Evolutionary conservation across 92 coral and sea anemone genomes (phyloP), one percentile per base, ranked within the genome.

Genomic region (Pocillopora meandrina): DNA sequence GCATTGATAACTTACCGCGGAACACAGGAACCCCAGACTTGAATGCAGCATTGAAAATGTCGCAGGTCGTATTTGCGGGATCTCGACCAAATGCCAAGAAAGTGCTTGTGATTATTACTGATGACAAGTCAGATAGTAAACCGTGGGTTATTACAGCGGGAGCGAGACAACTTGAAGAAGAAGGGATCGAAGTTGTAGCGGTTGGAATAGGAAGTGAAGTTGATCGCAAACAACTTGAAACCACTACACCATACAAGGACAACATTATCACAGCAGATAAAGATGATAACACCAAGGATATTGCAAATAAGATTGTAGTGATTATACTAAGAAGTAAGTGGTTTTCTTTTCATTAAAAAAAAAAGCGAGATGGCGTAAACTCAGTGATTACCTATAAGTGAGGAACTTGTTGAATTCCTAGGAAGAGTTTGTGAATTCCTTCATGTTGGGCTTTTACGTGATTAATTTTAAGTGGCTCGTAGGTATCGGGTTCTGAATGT

Each of bases 181-280:
- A 88, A 74, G 90, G 81, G 36, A 87, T 95, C 20, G 64, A 84
- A 12, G 83, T 95, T 34, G 81, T 95, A 11, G 75, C 95, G 0
- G 93, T 95, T 2, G 93, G 94, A 34, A 59, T 95, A 67, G 98
- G 95, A 31, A 59, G 16, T 65, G 92, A 87, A 34, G 93, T 92
- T 2, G 93, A 95, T 85, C 81, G 80, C 7, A 74, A 82, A 36
- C 87, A 95, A 79, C 80, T 90, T 1, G 65, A 69, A 60, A 55
- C 49, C 34, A 61, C 94, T 56, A 87, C 93, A 31, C 84, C 89
- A 10, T 56, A 76, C 62, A 82, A 84, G 23, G 82, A 86, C 7
- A 90, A 92, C 71, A 70, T 93, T 12, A 87, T 95, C 18, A 82
- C 75, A 47, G 90, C 92, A 18, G 91, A 85, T 60, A 90, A 71